These are phyloP conservation scores for Dione juno DNA, from an alignment of 2,888 invertebrate species.

Conservation along the genomic window DNA sequence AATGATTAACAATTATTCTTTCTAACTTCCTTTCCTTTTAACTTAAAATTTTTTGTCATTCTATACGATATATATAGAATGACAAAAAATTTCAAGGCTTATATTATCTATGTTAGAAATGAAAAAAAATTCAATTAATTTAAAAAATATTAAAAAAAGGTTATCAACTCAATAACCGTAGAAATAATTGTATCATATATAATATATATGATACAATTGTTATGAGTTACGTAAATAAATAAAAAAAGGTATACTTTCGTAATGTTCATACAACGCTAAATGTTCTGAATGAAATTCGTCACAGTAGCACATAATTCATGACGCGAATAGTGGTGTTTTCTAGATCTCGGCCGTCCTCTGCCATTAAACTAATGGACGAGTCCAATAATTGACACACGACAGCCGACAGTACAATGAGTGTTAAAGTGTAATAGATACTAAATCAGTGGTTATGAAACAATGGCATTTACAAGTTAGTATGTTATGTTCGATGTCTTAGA, in stretches of 20 bases:
- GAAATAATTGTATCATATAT: too few relatives aligned
- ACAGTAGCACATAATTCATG: conserved; percentile 7
- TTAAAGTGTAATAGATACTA: conserved; percentile 14
- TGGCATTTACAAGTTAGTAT: not conserved
- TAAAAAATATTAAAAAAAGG: too few relatives aligned
- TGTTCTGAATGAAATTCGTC: not conserved
- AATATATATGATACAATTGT: too few relatives aligned
- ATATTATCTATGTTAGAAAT: too few relatives aligned
- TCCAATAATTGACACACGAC: conserved; percentile 26
- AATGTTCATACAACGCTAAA: not conserved
- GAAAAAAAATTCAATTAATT: too few relatives aligned
- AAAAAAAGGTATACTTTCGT: not conserved
- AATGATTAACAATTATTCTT: too few relatives aligned
- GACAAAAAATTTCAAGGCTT: too few relatives aligned
- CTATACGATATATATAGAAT: too few relatives aligned
- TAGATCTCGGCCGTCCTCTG: conserved; percentile 31
- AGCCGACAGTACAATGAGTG: not conserved
- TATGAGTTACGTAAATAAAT: not conserved
- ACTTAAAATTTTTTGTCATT: too few relatives aligned
- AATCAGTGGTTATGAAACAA: conserved; percentile 18
- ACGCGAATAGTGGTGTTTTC: conserved; percentile 20
- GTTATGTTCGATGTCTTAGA: not conserved
- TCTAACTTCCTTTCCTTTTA: too few relatives aligned
- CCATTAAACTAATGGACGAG: conserved; percentile 30
- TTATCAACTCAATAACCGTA: too few relatives aligned